Evolutionary conservation across 2,113 vertebrate genomes (phyloP), one percentile per base, ranked within the genome.

Genomic region (Passer montanus): DNA sequence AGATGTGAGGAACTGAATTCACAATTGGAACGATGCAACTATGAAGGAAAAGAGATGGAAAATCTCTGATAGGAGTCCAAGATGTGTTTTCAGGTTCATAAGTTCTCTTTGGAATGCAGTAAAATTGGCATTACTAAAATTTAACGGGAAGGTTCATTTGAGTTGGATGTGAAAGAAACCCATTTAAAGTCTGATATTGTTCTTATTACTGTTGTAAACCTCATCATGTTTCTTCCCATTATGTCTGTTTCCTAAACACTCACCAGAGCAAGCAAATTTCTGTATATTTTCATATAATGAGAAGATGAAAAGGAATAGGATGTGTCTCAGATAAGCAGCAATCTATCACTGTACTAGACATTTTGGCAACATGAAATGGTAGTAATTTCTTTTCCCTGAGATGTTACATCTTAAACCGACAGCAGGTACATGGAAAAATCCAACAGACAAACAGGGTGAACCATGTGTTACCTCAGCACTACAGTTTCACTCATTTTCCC

Each of bases 261-360:
- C 77, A 69, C 18, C 14, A 88, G 80, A 93, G 20, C 41, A 90
- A 85, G 12, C 5, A 73, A 58, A 83, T 83, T 85, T 73, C 41
- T 80, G 15, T 62, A 6, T 66, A 27, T 58, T 86, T 93, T 93
- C 46, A 43, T 86, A 69, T 58, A 74, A 43, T 2, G 4, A 73
- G 46, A 39, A 91, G 88, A 83, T 83, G 15, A 90, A 87, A 95
- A 92, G 41, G 46, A 90, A 85, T 85, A 46, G 16, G 37, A 83
- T 77, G 8, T 56, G 31, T 84, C 79, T 89, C 56, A 60, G 63
- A 33, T 46, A 85, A 94, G 31, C 8, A 64, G 17, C 9, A 79
- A 93, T 77, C 37, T 83, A 68, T 85, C 70, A 86, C 31, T 53
- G 18, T 41, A 23, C 41, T 55, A 82, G 82, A 13, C 31, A 69